Evolutionary conservation across 1,140 invertebrate genomes (phyloP).

Genomic region (Nasonia vitripennis): DNA sequence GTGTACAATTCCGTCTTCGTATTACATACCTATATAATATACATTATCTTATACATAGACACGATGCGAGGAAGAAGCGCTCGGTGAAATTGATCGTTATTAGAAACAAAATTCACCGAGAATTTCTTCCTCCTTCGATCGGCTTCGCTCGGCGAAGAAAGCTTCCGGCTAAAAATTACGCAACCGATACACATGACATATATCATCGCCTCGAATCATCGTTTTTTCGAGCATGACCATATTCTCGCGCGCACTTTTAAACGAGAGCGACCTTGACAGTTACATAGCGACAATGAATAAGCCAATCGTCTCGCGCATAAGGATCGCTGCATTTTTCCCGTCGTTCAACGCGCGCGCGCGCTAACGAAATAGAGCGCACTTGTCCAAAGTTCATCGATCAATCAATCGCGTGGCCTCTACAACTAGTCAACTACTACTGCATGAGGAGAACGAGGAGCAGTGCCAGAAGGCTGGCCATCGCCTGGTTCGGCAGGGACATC

Average conservation of each 20-base stretch:
- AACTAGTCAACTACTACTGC: constrained; percentile 5
- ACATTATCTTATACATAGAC: background rate
- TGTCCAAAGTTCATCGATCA: background rate
- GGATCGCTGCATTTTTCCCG: background rate
- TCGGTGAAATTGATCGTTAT: background rate
- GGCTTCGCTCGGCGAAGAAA: background rate
- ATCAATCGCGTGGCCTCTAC: too few species aligned
- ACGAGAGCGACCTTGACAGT: background rate
- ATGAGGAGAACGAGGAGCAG: background rate
- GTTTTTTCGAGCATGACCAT: background rate
- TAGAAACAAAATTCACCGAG: too few species aligned
- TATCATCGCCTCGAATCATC: background rate
- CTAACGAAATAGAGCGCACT: background rate
- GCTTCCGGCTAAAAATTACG: background rate
- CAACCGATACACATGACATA: background rate
- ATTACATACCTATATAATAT: background rate
- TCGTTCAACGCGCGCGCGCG: background rate
- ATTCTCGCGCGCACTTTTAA: background rate
- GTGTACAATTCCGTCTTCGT: background rate
- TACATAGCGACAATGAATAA: background rate
- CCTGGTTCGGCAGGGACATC: constrained; percentile 32
- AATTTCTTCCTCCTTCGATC: background rate
- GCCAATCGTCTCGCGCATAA: background rate
- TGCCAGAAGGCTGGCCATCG: constrained; percentile 3
- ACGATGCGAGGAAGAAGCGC: background rate